Conservation (phyloP, 2,113 vertebrate genomes). For the Cervus canadensis region DNA sequence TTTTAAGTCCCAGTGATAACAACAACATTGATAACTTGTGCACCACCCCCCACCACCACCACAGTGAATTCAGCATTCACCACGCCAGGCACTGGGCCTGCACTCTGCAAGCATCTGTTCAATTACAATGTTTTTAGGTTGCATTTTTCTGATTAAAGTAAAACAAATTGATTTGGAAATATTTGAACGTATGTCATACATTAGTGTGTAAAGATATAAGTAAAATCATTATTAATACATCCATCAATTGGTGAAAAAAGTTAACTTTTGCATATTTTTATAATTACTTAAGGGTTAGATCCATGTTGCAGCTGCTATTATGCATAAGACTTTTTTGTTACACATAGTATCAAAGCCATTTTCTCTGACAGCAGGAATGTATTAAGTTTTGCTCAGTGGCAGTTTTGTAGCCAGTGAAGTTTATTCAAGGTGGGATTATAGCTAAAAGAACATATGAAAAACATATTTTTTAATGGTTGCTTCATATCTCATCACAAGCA, state of each 20-base stretch:
- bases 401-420: not conserved
- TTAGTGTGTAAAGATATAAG: not conserved
- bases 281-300: not conserved
- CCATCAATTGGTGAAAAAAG: not conserved
- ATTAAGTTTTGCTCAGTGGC: not conserved
- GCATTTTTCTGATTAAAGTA: not conserved
- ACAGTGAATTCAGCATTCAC: not conserved
- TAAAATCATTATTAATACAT: not conserved
- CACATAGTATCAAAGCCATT: not conserved
- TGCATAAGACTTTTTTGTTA: not conserved
- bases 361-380: not conserved
- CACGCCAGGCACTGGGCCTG: not conserved
- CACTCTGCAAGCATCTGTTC: not conserved
- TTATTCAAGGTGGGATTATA: not conserved
- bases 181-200: not conserved
- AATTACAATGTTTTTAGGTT: not conserved
- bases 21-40: not conserved
- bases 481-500: not conserved
- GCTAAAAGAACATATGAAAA: not conserved
- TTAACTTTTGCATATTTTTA: not conserved
- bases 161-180: not conserved
- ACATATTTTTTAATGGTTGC: not conserved
- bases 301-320: not conserved
- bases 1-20: not conserved
- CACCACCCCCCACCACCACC: not conserved